Base-by-base conservation (phyloP, 2,113 vertebrate species). In the Orthonyx spaldingii region DNA sequence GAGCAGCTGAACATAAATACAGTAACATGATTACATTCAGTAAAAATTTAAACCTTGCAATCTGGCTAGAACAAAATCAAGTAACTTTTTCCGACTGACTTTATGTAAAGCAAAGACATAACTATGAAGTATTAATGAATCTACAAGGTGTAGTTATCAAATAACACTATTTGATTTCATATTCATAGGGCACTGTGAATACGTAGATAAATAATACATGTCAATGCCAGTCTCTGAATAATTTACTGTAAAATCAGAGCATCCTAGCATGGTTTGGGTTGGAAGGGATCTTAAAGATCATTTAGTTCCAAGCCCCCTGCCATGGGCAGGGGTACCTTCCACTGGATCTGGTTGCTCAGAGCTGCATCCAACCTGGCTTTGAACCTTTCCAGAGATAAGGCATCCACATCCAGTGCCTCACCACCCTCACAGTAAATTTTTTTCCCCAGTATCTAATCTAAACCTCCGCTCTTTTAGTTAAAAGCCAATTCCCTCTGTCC, bases 71-170 rank as follows among this genome's bases (percentile, higher is more conserved):
- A 87, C 14, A 85, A 85, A 85, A 87, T 71, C 42, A 65, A 91
- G 65, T 82, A 2, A 74, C 17, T 79, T 81, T 64, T 78, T 81
- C 33, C 44, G 49, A 7, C 15, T 86, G 69, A 41, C 46, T 91
- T 86, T 75, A 64, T 30, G 49, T 30, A 82, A 78, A 23, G 28
- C 12, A 68, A 87, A 92, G 41, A 37, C 11, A 13, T 56, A 84
- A 92, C 56, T 75, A 19, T 64, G 15, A 57, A 72, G 26, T 53
- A 66, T 76, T 93, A 94, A 87, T 89, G 60, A 87, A 94, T 53
- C 64, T 91, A 93, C 84, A 94, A 85, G 89, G 56, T 89, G 35
- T 72, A 81, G 72, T 81, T 65, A 47, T 92, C 81, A 81, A 85
- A 71, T 89, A 85, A 60, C 24, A 63, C 2, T 0, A 74, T 75